Conservation (phyloP, 1,140 invertebrate species). For the Diuraphis noxia region DNA sequence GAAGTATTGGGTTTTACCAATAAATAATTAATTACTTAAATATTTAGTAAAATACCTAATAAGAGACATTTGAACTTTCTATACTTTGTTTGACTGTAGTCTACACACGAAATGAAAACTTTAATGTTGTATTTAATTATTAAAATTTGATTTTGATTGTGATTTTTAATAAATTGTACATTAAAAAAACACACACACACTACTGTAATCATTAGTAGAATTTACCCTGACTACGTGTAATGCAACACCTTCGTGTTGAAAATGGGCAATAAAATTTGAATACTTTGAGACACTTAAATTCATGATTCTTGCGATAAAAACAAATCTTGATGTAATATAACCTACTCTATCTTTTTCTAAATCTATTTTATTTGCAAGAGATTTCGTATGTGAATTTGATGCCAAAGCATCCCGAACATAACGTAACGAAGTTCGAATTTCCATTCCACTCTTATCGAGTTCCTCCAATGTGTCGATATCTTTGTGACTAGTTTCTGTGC, state of each 20-base stretch:
- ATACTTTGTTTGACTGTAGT: not conserved
- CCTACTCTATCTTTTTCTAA: not conserved
- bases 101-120: not conserved
- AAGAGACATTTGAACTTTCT: not conserved
- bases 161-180: not conserved
- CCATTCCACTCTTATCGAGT: conserved; percentile 26
- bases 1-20: not conserved
- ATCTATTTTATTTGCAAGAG: conserved; percentile 23
- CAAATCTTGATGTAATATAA: not conserved
- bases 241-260: not conserved
- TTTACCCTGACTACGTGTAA: conserved; percentile 26
- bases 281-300: not conserved
- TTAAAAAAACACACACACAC: not conserved
- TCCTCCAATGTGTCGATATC: conserved; percentile 12
- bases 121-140: not conserved
- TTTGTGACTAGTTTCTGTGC: not conserved
- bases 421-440: conserved; percentile 14
- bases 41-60: not conserved
- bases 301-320: conserved; percentile 4
- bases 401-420: conserved; percentile 10
- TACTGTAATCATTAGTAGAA: not conserved
- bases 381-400: not conserved
- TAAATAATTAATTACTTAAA: not conserved
- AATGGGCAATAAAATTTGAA: not conserved
- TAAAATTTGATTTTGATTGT: not conserved